Evolutionary conservation across 2,113 vertebrate genomes (phyloP).

Genomic region (Menidia beryllina): DNA sequence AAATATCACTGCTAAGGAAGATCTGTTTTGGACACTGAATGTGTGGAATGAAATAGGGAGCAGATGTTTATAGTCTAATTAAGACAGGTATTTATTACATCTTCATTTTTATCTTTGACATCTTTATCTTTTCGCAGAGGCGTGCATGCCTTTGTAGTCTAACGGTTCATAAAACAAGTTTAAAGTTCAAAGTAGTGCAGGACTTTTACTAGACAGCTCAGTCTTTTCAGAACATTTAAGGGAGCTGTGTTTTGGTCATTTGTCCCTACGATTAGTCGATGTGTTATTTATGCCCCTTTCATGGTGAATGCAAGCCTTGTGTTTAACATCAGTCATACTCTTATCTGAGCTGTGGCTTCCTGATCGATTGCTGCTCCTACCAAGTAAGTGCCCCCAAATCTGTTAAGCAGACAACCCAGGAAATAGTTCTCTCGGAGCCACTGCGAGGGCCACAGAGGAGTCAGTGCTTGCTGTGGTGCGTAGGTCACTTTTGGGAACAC

Average conservation of each 20-base stretch:
- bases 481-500: constrained; percentile 51
- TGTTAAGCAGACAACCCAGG: constrained; percentile 48
- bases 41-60: constrained; percentile 33
- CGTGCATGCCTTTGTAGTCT: constrained; percentile 16
- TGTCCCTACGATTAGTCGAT: constrained; percentile 57
- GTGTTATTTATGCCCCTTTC: constrained; percentile 44
- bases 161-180: constrained; percentile 24
- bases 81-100: constrained; percentile 30
- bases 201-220: constrained; percentile 11
- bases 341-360: constrained; percentile 68
- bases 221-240: constrained; percentile 12
- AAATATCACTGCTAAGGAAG: constrained; percentile 48
- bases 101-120: constrained; percentile 9
- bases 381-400: constrained; percentile 46
- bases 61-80: constrained; percentile 61
- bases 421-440: constrained; percentile 23
- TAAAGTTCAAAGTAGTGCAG: constrained; percentile 30
- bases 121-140: constrained; percentile 29
- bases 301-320: constrained; percentile 57
- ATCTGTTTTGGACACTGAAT: constrained; percentile 25
- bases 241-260: constrained; percentile 40
- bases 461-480: constrained; percentile 25
- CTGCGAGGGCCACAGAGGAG: constrained; percentile 3
- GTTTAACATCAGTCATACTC: constrained; percentile 72
- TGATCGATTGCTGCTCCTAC: constrained; percentile 55